Conservation (phyloP, 2,888 invertebrate species). For the Liodrosophila aerea region DNA sequence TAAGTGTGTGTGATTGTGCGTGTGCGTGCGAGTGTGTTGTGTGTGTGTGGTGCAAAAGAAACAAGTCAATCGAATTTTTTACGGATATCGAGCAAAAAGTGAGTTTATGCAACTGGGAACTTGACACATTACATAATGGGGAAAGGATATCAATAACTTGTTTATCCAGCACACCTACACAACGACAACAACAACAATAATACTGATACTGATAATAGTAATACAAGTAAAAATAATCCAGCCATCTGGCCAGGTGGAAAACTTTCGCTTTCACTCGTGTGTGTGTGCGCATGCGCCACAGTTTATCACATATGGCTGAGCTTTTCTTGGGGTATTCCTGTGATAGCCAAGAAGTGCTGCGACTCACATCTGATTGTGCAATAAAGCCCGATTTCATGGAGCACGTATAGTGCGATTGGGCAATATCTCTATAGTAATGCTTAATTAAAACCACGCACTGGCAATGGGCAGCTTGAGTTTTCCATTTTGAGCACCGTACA, state of each 20-base stretch:
- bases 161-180: conserved; percentile 23
- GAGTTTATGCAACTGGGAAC: conserved; percentile 30
- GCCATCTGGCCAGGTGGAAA: conserved; percentile 42
- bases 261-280: conserved; percentile 82
- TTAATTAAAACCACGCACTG: conserved; percentile 46
- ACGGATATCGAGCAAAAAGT: conserved; percentile 46
- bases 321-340: conserved; percentile 35
- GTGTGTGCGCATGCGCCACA: conserved; percentile 37
- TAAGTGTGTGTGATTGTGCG: conserved; percentile 19
- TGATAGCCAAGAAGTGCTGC: neutral
- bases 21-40: too few relatives aligned
- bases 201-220: conserved; percentile 19
- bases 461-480: conserved; percentile 39
- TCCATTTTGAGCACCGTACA: conserved; percentile 40
- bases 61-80: conserved; percentile 5
- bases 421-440: conserved; percentile 17
- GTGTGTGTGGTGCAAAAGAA: too few relatives aligned
- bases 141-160: conserved; percentile 43
- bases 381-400: neutral
- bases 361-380: too few relatives aligned
- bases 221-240: conserved; percentile 4
- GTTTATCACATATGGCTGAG: conserved; percentile 26
- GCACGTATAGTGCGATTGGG: conserved; percentile 21
- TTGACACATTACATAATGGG: conserved; percentile 40
- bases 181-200: too few relatives aligned